phyloP scores from a whole-genome alignment of 1,140 invertebrate genomes.

The Brachionus calyciflorus region DNA sequence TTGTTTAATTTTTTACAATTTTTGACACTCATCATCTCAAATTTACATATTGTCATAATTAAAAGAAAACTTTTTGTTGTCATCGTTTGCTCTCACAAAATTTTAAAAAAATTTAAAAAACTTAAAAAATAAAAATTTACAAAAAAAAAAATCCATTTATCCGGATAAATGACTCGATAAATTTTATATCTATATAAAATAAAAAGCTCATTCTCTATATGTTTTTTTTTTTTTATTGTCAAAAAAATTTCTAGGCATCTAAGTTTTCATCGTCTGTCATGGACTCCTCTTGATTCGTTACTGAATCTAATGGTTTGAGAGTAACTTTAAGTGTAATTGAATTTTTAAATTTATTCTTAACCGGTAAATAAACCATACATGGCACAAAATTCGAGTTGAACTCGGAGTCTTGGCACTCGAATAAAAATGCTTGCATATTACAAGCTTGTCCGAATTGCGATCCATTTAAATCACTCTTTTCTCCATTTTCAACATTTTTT shows the following conservation, averaged over 20 bases:
- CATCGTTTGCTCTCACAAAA: no score
- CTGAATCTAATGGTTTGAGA: conserved; percentile 40
- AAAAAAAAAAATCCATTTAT: conserved; percentile 7
- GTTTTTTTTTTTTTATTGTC: background rate
- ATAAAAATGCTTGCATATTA: conserved; percentile 41
- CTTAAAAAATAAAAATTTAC: conserved; percentile 4
- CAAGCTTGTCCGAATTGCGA: background rate
- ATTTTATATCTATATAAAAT: background rate
- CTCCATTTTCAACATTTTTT: no score
- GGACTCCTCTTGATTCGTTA: background rate
- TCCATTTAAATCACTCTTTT: background rate
- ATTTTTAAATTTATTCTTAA: conserved; percentile 28
- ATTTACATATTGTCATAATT: no score
- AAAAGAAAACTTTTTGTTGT: no score
- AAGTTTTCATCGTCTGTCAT: background rate
- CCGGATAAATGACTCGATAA: conserved; percentile 30
- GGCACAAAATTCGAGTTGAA: conserved; percentile 30
- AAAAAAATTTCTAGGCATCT: background rate
- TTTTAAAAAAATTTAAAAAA: background rate
- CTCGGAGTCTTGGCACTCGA: conserved; percentile 32
- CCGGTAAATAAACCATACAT: conserved; percentile 47
- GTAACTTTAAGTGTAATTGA: conserved; percentile 25
- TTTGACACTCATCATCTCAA: no score
- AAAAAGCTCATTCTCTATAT: conserved; percentile 7
- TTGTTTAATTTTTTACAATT: no score